Base-by-base conservation (phyloP, 1,140 invertebrate species). In the Eupeodes corollae region DNA sequence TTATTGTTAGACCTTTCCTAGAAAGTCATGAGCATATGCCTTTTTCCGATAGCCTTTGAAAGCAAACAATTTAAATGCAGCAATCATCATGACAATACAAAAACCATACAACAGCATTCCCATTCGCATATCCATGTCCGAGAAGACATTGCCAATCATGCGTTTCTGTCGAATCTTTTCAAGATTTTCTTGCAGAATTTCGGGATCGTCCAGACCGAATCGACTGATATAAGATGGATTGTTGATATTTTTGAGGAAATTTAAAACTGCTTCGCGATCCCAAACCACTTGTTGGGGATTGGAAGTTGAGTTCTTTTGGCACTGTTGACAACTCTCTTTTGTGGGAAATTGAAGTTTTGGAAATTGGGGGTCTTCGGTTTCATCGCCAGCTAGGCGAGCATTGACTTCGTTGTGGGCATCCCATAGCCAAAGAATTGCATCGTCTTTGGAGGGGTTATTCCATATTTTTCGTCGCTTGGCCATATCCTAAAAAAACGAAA, bases 361-460 rank as follows among this genome's bases (percentile, higher is more conserved):
- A 70, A 86, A 80, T 45, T 75, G 56, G 0, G 93, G 91, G 74
- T 99, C 96, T 69, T 98, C 93, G 11, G 88, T 91, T 1, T 71
- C 41, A 67, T 96, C 89, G 0, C 88, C 85, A 30, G 84, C 75
- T 13, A 98, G 68, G 52, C 94, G 77, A 51, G 83, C 72, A 66
- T 99, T 99, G 0, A 92, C 93, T 68, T 84, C 80, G 70, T 98
- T 98, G 61, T 99, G 94, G 2, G 90, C 85, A 45, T 75, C 75
- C 96, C 96, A 99, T 3, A 99, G 68, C 91, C 93, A 99, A 8
- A 98, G 57, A 1, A 97, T 79, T 15, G 82, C 77, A 40, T 91
- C 85, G 42, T 87, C 76, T 49, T 77, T 73, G 38, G 75, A 77
- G 18, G 72, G 69, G 0, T 93, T 80, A 49, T 82, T 76, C 51